phyloP scores from a whole-genome alignment of 2,888 invertebrate species.

The Celastrina argiolus region DNA sequence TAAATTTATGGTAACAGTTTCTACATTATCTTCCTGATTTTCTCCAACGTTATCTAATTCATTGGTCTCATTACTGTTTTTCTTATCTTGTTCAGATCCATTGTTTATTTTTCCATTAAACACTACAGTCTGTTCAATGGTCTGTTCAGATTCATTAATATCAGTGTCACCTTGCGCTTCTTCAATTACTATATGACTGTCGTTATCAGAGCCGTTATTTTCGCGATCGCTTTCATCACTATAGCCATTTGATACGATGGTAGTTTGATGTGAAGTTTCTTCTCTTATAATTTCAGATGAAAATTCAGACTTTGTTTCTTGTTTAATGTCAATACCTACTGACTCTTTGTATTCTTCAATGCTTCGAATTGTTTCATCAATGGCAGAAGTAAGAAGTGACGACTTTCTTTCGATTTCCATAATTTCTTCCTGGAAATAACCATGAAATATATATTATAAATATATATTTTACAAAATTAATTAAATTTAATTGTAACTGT shows the following conservation, averaged over 20 bases:
- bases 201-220: constrained; percentile 3
- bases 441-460: constrained; percentile 23
- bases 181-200: constrained; percentile 9
- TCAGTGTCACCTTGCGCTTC: constrained; percentile 13
- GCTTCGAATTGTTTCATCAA: constrained; percentile 63
- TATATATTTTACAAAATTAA: background rate
- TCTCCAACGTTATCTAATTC: background rate
- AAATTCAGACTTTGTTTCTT: constrained; percentile 28
- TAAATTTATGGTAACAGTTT: constrained; percentile 8
- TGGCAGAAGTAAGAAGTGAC: constrained; percentile 62
- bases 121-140: background rate
- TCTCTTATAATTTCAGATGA: constrained; percentile 16
- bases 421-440: constrained; percentile 56
- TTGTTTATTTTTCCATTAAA: background rate
- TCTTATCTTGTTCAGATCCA: background rate
- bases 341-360: constrained; percentile 70
- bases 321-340: constrained; percentile 47
- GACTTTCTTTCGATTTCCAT: constrained; percentile 63
- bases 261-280: background rate
- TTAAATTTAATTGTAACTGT: background rate
- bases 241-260: constrained; percentile 12
- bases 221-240: background rate
- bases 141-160: background rate
- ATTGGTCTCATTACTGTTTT: background rate
- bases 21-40: constrained; percentile 8